phyloP scores from a whole-genome alignment of 2,888 invertebrate genomes.

The Aplocera efformata region DNA sequence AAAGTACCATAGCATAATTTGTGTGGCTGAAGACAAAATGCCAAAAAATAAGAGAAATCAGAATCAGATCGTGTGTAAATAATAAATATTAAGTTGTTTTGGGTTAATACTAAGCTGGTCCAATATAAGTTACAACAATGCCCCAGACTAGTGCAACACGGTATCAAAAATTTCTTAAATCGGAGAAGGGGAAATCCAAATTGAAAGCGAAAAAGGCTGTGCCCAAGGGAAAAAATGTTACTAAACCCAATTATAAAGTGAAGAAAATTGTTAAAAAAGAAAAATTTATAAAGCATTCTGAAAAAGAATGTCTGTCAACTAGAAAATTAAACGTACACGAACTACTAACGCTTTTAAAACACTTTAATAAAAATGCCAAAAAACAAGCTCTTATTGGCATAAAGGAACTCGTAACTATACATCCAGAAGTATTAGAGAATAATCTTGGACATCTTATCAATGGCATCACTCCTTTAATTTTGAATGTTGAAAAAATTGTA shows the following conservation, averaged over 20 bases:
- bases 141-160: conserved; percentile 74
- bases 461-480: conserved; percentile 83
- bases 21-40: too few species aligned
- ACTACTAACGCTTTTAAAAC: conserved; percentile 84
- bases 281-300: conserved; percentile 82
- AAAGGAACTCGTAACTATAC: conserved; percentile 70
- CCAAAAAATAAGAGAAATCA: too few species aligned
- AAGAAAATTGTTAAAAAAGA: conserved; percentile 91
- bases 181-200: conserved; percentile 94
- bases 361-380: conserved; percentile 86
- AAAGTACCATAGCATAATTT: too few species aligned
- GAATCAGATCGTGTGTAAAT: too few species aligned
- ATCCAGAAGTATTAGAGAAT: conserved; percentile 64
- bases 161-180: conserved; percentile 88
- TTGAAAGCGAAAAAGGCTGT: conserved; percentile 89
- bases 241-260: conserved; percentile 93
- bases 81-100: too few species aligned
- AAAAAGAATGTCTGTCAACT: conserved; percentile 81
- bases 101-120: too few species aligned
- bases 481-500: conserved; percentile 85
- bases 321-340: conserved; percentile 87
- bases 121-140: conserved; percentile 38
- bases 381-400: conserved; percentile 83
- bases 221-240: conserved; percentile 93
- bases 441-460: conserved; percentile 85